Evolutionary conservation across 2,797 vertebrate genomes (phyloP), one percentile per base, ranked within the genome.

Genomic region (Cephalopachus bancanus): DNA sequence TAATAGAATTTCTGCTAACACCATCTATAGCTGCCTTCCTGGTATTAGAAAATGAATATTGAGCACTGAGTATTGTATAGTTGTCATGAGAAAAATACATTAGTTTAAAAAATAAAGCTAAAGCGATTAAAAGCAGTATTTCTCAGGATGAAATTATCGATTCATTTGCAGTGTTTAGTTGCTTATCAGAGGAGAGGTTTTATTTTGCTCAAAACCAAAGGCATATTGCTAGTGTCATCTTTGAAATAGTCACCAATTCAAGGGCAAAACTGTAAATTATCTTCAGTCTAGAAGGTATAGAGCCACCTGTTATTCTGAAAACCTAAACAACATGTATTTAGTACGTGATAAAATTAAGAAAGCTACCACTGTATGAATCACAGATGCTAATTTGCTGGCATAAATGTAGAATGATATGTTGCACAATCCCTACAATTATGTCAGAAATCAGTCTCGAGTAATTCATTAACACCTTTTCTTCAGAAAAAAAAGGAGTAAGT

Each of bases 221-320:
- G 62, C 78, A 92, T 92, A 93, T 84, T 0, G 53, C 96, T 96
- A 93, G 86, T 90, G 97, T 95, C 93, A 94, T 97, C 86, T 95
- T 89, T 97, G 92, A 97, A 97, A 95, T 97, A 97, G 79, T 91
- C 96, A 96, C 89, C 65, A 91, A 98, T 96, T 96, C 85, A 96
- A 55, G 59, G 93, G 88, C 69, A 92, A 64, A 96, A 88, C 1
- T 91, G 20, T 83, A 97, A 97, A 96, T 97, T 97, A 57, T 92
- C 85, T 87, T 95, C 78, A 93, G 69, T 86, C 84, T 67, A 75
- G 64, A 88, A 97, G 93, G 87, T 93, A 97, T 28, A 93, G 71
- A 96, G 93, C 59, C 95, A 97, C 91, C 84, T 97, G 95, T 97
- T 97, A 97, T 97, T 98, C 95, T 95, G 84, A 94, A 98, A 95